Base-by-base conservation (phyloP, 2,888 invertebrate species). In the Gandaritis pyraliata region DNA sequence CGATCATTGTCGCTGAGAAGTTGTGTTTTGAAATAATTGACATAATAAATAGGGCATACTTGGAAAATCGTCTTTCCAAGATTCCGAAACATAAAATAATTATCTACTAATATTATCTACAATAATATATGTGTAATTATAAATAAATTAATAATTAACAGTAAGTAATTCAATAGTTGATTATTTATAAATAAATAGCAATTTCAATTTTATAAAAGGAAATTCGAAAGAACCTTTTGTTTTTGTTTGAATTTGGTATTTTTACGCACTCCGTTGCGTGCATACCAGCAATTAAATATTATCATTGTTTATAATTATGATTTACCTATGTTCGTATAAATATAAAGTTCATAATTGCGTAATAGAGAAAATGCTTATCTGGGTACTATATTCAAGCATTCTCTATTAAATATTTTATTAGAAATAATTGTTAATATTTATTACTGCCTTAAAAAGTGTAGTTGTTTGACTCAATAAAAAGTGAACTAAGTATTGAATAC, bases 11-110 rank as follows among this genome's bases (percentile, higher is more conserved):
- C 41, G 18, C 48, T 60, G 53, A 18, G 69, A 61, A 69, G 73
- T 71, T 69, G 64, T 55, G 56, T 68, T 70, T 58, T 70, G 74
- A 68, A 69, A 73, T 71, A 74, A 72, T 69, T 67, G 59, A 67
- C 62, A 65, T 61, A n/a, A n/a, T n/a, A 57, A 69, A 66, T 13
- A 36, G 46, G 18, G n/a, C n/a, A n/a, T n/a, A n/a, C n/a, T 46
- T 29, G 46, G n/a, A 39, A n/a, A 39, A n/a, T n/a, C n/a, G n/a
- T n/a, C n/a, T n/a, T n/a, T n/a, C n/a, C n/a, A n/a, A n/a, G n/a
- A n/a, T n/a, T n/a, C 38, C 6, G 38, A n/a, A 15, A 41, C 1
- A 43, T 16, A 43, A 15, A 43, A 15, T 1, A 16, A 33, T 2
- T 23, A 23, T 1, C 5, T 23, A 33, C 33, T 2, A 33, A 33